A percentile compares a stretch with the other conserved stretches of the same genome.
phyloP scores from a whole-genome alignment of 2,113 vertebrate species.

The Festucalex cinctus region DNA sequence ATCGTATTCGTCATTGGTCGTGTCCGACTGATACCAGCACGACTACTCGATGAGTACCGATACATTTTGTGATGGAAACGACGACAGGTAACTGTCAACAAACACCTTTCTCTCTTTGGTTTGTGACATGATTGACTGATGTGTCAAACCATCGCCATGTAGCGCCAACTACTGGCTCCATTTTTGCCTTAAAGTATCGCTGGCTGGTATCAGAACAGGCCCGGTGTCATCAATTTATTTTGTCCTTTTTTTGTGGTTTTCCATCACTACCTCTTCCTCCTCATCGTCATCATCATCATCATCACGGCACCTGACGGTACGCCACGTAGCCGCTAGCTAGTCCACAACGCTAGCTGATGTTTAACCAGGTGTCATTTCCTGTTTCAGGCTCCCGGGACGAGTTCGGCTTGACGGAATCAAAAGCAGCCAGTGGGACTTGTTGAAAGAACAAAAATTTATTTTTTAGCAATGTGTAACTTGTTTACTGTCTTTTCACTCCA shows the following conservation, averaged over 20 bases:
- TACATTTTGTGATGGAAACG: too few species aligned
- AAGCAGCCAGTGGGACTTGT: conserved; percentile 85
- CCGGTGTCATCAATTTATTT: conserved; percentile 1
- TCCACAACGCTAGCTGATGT: background rate
- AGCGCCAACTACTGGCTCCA: too few species aligned
- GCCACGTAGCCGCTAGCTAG: background rate
- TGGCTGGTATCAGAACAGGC: background rate
- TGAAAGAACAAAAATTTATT: conserved; percentile 74
- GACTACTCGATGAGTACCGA: too few species aligned
- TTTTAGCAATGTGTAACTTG: conserved; percentile 82
- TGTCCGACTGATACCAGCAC: too few species aligned
- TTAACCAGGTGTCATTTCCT: conserved; percentile 58
- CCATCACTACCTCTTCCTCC: background rate
- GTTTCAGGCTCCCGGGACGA: conserved; percentile 95
- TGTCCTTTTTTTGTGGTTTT: conserved; percentile 27
- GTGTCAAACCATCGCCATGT: too few species aligned
- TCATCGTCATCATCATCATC: background rate
- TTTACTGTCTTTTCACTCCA: conserved; percentile 83
- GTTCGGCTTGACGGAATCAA: conserved; percentile 94
- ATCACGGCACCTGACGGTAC: background rate
- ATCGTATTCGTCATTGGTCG: background rate
- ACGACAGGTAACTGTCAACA: too few species aligned
- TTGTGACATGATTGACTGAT: too few species aligned
- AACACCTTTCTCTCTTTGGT: too few species aligned
- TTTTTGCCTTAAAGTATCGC: background rate